A percentile compares a stretch with the other conserved stretches of the same genome.
phyloP scores from a whole-genome alignment of 2,113 vertebrate species.

The Anguilla japonica region DNA sequence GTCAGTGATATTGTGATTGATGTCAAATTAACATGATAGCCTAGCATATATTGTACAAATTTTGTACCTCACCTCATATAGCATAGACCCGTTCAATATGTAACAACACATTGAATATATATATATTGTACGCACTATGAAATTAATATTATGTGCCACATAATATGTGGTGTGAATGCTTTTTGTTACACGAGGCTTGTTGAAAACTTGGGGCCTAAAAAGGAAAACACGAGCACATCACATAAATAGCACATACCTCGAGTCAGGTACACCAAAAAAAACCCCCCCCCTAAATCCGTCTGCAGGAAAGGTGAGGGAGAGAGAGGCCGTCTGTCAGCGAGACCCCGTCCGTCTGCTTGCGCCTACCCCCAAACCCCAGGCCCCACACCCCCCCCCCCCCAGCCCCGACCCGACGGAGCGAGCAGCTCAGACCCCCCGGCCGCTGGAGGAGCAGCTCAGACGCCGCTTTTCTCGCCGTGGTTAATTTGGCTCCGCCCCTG shows the following conservation, averaged over 20 bases:
- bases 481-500: neutral
- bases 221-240: neutral
- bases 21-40: neutral
- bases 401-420: neutral
- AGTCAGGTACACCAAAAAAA: neutral
- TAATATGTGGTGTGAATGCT: too few relatives aligned
- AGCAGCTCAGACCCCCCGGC: neutral
- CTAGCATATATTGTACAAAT: neutral
- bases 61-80: neutral
- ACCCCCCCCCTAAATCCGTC: neutral
- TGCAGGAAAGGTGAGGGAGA: neutral
- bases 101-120: neutral
- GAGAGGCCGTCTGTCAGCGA: neutral
- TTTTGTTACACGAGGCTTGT: neutral
- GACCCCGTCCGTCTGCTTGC: neutral
- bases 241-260: neutral
- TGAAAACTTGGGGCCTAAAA: neutral
- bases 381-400: neutral
- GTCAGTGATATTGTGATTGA: neutral
- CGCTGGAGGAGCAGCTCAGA: conserved; percentile 4
- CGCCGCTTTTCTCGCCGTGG: neutral
- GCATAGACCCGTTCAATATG: neutral
- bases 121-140: too few relatives aligned
- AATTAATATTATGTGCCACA: too few relatives aligned
- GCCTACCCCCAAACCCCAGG: neutral